Evolutionary conservation across 2,888 invertebrate genomes (phyloP).

Genomic region (Phasia obesa): DNA sequence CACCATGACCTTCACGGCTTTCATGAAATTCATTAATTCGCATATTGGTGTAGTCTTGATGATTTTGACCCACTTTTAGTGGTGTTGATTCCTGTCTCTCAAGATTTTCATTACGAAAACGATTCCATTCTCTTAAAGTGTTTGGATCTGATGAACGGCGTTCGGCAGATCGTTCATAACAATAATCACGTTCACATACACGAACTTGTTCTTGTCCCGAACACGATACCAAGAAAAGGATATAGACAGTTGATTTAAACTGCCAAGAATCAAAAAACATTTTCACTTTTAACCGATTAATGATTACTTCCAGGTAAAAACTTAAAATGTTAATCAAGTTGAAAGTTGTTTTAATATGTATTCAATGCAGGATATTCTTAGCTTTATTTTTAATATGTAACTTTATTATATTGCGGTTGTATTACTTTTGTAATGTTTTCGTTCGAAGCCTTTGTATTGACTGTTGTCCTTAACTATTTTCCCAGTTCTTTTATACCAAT

Average conservation of each 20-base stretch:
- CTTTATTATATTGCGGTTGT: neutral
- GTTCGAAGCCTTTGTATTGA: conserved; percentile 64
- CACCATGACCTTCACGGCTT: neutral
- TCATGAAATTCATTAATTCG: neutral
- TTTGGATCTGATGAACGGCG: neutral
- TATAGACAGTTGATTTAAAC: conserved; percentile 73
- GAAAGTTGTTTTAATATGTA: conserved; percentile 10
- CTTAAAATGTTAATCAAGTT: too few species aligned
- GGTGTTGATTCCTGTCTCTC: neutral
- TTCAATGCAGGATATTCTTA: conserved; percentile 23
- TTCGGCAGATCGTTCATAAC: conserved; percentile 42
- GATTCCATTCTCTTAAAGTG: conserved; percentile 2
- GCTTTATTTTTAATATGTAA: neutral
- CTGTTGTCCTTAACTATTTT: conserved; percentile 61
- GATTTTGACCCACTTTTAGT: neutral
- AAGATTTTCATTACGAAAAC: too few species aligned
- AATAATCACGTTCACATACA: conserved; percentile 61
- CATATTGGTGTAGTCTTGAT: neutral
- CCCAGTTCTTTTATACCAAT: conserved; percentile 69
- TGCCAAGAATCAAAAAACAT: conserved; percentile 75
- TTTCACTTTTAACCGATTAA: conserved; percentile 42
- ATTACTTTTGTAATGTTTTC: conserved; percentile 27
- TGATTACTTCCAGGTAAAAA: neutral
- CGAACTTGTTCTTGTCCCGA: conserved; percentile 66
- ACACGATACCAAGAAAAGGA: conserved; percentile 72